Conservation (phyloP, 2,797 vertebrate genomes). For the Cichlasoma orientale region DNA sequence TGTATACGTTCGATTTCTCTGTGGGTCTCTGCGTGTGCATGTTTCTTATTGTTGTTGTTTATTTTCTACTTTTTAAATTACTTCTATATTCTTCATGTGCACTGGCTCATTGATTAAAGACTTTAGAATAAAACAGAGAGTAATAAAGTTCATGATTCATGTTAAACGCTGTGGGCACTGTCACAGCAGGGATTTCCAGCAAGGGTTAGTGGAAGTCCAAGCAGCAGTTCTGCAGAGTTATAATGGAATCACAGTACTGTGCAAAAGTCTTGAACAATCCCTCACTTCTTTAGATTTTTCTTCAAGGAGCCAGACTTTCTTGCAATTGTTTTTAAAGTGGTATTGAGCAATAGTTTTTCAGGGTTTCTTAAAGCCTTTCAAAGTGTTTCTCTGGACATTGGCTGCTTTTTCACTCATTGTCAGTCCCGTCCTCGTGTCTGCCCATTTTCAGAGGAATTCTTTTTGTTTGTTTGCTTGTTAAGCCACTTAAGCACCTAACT, state of each 20-base stretch:
- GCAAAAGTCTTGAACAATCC: too few species aligned
- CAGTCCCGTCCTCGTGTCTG: background rate
- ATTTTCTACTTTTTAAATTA: background rate
- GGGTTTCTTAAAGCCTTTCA: background rate
- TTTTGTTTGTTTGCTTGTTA: too few species aligned
- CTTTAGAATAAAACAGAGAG: constrained; percentile 32
- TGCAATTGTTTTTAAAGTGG: background rate
- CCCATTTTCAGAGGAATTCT: too few species aligned
- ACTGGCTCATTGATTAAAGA: constrained; percentile 23
- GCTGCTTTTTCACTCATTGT: background rate
- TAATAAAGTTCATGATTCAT: constrained; percentile 16
- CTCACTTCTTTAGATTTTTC: background rate
- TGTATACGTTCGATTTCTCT: constrained; percentile 37
- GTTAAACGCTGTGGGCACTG: background rate
- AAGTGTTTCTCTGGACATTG: background rate
- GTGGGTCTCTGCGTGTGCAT: background rate
- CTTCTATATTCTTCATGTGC: constrained; percentile 11
- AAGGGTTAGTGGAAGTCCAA: background rate
- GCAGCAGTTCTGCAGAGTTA: background rate
- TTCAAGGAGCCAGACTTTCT: background rate
- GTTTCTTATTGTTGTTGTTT: background rate
- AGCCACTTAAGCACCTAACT: background rate
- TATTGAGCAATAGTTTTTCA: background rate
- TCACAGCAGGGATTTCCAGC: background rate
- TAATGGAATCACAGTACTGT: too few species aligned